Evolutionary conservation across 2,797 vertebrate species (phyloP).

Genomic region (Calcarius lapponicus): DNA sequence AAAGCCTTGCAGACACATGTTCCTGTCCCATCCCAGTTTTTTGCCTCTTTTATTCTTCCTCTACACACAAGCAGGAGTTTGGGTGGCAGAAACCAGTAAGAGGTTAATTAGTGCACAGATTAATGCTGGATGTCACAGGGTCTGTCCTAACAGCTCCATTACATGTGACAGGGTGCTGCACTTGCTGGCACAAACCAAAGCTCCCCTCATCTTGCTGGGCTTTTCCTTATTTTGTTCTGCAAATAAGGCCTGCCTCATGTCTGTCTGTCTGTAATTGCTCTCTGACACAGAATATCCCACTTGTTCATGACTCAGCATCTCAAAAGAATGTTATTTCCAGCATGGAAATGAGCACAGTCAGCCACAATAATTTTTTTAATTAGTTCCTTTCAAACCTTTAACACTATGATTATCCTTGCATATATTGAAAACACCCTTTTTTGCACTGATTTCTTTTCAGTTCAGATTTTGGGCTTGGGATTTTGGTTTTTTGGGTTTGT

Average conservation of each 20-base stretch:
- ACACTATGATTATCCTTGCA: neutral
- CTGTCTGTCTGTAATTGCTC: neutral
- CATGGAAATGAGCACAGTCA: neutral
- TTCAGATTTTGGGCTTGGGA: neutral
- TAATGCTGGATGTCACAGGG: neutral
- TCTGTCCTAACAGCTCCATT: neutral
- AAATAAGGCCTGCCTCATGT: neutral
- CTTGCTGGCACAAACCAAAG: neutral
- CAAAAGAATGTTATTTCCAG: neutral
- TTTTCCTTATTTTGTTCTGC: neutral
- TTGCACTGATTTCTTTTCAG: neutral
- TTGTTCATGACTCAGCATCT: neutral
- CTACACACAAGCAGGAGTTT: neutral
- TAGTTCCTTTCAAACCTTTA: neutral
- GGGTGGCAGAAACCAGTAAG: neutral
- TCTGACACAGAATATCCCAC: neutral
- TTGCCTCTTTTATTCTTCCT: neutral
- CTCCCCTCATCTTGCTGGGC: neutral
- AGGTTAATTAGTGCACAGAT: neutral
- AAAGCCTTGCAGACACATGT: neutral
- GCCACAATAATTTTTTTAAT: neutral
- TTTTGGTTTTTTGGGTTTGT: neutral
- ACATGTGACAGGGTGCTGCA: accelerated
- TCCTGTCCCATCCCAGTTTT: neutral
- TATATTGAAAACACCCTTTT: neutral